phyloP scores from a whole-genome alignment of 2,888 invertebrate species.

The Drosophila anceps region DNA sequence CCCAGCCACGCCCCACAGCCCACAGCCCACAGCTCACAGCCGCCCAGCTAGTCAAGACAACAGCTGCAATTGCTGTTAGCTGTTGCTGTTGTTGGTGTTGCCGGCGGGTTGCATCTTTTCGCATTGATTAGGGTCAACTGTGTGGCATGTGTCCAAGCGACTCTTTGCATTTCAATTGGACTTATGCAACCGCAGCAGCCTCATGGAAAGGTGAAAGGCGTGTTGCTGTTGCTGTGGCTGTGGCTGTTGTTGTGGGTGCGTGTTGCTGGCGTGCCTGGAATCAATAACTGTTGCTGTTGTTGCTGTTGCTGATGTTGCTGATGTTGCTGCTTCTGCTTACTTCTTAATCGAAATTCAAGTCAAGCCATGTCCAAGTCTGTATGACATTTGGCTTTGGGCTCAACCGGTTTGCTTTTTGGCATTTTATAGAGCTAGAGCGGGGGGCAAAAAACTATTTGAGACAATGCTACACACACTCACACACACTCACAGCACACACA shows the following conservation, averaged over 20 bases:
- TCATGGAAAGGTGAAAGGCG: slow-evolving; percentile 72
- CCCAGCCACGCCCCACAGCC: slow-evolving; percentile 13
- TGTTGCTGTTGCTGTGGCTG: slow-evolving; percentile 42
- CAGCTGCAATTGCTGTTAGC: slow-evolving; percentile 24
- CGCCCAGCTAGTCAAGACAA: slow-evolving; percentile 1
- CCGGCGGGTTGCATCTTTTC: slow-evolving; percentile 56
- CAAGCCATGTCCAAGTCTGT: slow-evolving; percentile 42
- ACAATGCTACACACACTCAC: slow-evolving; percentile 26
- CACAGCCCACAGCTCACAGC: neutral
- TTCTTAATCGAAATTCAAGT: slow-evolving; percentile 61
- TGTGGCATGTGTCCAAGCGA: slow-evolving; percentile 49
- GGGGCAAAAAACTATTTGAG: slow-evolving; percentile 22
- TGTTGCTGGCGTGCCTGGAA: slow-evolving; percentile 55
- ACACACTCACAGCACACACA: slow-evolving; percentile 10
- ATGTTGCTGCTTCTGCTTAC: slow-evolving; percentile 19
- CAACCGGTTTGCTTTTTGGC: slow-evolving; percentile 21
- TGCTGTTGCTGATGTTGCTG: neutral
- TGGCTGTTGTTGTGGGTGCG: slow-evolving; percentile 56
- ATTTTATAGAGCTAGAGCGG: slow-evolving; percentile 3
- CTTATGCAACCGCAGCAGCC: slow-evolving; percentile 60
- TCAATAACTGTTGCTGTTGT: slow-evolving; percentile 45
- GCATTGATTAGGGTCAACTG: slow-evolving; percentile 66
- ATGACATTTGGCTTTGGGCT: slow-evolving; percentile 44
- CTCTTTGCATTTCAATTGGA: slow-evolving; percentile 62
- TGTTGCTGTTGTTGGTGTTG: slow-evolving; percentile 23